Percentiles rank a stretch among this genome's conserved stretches.
Conservation (phyloP, 2,797 vertebrate genomes). For the Enteromius mattozi region DNA sequence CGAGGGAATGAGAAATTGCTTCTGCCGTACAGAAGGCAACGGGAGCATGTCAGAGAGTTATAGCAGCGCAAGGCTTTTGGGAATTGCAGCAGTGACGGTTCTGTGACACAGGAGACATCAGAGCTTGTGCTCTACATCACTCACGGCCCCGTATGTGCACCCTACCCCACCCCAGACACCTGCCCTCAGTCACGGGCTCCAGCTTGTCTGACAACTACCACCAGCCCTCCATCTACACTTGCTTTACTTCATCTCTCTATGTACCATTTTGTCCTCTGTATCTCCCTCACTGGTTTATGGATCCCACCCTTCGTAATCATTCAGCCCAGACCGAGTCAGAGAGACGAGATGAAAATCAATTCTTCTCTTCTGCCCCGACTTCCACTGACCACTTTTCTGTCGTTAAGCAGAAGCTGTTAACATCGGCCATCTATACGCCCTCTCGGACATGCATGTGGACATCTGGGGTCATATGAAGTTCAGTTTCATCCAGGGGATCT, state of each 20-base stretch:
- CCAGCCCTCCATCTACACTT: slow-evolving; percentile 29
- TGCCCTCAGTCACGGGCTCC: slow-evolving; percentile 37
- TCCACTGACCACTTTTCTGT: slow-evolving; percentile 67
- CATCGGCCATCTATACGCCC: slow-evolving; percentile 66
- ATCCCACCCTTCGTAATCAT: slow-evolving; percentile 75
- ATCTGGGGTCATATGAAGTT: slow-evolving; percentile 17
- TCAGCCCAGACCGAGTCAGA: slow-evolving; percentile 69
- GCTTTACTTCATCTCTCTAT: slow-evolving; percentile 41
- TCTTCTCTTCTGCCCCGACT: slow-evolving; percentile 59
- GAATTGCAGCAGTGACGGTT: slow-evolving; percentile 57
- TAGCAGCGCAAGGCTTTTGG: slow-evolving; percentile 57
- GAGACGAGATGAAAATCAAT: slow-evolving; percentile 79
- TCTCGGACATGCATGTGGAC: slow-evolving; percentile 39
- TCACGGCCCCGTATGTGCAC: slow-evolving; percentile 54
- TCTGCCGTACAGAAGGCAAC: slow-evolving; percentile 25
- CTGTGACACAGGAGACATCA: slow-evolving; percentile 62
- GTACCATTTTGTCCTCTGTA: slow-evolving; percentile 8
- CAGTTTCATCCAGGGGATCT: slow-evolving; percentile 18
- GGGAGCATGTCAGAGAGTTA: slow-evolving; percentile 65
- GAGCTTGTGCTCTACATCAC: slow-evolving; percentile 66
- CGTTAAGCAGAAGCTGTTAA: slow-evolving; percentile 69
- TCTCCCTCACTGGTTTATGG: slow-evolving; percentile 56
- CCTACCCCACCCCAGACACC: slow-evolving; percentile 23
- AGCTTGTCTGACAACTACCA: slow-evolving; percentile 40
- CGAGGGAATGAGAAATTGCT: slow-evolving; percentile 30